Percentiles rank a stretch among this genome's conserved stretches.
phyloP scores from a whole-genome alignment of 2,797 vertebrate species.

The Menidia menidia region DNA sequence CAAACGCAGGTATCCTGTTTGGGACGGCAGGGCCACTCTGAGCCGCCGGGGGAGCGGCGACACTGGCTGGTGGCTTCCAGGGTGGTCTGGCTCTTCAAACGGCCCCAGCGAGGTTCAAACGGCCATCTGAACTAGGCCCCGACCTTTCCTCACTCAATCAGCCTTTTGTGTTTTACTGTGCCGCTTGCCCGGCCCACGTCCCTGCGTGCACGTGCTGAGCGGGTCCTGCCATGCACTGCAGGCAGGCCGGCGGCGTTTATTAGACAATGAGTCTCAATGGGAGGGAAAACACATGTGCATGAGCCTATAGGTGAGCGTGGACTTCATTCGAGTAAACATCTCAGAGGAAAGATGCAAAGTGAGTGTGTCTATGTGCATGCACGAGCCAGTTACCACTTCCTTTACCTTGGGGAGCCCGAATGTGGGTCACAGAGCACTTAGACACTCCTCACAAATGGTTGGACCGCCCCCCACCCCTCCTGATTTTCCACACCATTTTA shows the following conservation, averaged over 20 bases:
- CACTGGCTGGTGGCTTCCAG: constrained; percentile 47
- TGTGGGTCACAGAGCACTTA: constrained; percentile 76
- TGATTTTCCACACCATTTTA: constrained; percentile 42
- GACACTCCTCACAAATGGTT: constrained; percentile 66
- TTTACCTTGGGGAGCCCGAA: constrained; percentile 68
- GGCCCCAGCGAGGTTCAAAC: constrained; percentile 76
- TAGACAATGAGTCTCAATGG: constrained; percentile 15
- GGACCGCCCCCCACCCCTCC: not conserved
- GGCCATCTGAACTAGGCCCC: constrained; percentile 69
- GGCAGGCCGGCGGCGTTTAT: constrained; percentile 15
- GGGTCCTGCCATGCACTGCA: constrained; percentile 1
- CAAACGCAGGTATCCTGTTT: constrained; percentile 67
- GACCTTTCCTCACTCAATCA: constrained; percentile 79
- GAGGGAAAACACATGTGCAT: constrained; percentile 7
- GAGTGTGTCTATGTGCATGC: not conserved
- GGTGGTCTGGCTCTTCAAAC: constrained; percentile 78
- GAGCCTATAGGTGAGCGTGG: not conserved
- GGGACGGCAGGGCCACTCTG: constrained; percentile 23
- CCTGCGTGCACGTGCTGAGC: constrained; percentile 9
- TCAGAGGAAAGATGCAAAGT: constrained; percentile 9
- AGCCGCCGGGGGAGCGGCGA: constrained; percentile 28
- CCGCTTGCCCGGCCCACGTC: constrained; percentile 32
- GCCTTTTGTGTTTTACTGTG: constrained; percentile 63
- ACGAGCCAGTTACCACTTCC: constrained; percentile 36
- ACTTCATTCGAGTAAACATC: constrained; percentile 16